phyloP scores from a whole-genome alignment of 2,113 vertebrate species.

The Recurvirostra avosetta region DNA sequence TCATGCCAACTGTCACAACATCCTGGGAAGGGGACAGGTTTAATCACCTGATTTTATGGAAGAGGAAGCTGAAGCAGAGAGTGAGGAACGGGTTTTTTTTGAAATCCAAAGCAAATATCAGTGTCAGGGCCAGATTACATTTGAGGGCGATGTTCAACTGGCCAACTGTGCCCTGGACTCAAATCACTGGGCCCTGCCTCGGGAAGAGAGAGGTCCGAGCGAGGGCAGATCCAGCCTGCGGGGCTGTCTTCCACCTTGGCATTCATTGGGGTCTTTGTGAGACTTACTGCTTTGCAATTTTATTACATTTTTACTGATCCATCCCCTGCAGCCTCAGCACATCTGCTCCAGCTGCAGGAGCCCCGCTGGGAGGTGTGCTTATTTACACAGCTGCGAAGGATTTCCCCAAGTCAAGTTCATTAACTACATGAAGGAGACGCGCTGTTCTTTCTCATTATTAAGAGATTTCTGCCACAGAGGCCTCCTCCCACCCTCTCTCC shows the following conservation, averaged over 20 bases:
- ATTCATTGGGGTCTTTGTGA: neutral
- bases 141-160: neutral
- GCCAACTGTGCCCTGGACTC: neutral
- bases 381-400: conserved; percentile 52
- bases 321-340: conserved; percentile 45
- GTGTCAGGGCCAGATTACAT: neutral
- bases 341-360: conserved; percentile 49
- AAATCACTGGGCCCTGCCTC: neutral
- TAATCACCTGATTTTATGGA: neutral
- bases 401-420: conserved; percentile 33
- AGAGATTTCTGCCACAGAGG: neutral
- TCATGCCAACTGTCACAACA: fast-evolving
- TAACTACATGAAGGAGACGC: neutral
- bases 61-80: neutral
- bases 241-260: neutral
- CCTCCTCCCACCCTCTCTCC: neutral
- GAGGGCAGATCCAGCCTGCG: neutral
- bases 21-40: neutral
- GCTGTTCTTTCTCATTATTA: neutral
- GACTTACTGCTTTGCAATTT: neutral
- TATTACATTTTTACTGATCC: neutral
- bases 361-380: neutral
- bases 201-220: neutral
- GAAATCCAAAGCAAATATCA: neutral
- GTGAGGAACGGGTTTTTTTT: neutral